Evolutionary conservation across 2,888 invertebrate genomes (phyloP).

Genomic region (Tubulanus polymorphus): DNA sequence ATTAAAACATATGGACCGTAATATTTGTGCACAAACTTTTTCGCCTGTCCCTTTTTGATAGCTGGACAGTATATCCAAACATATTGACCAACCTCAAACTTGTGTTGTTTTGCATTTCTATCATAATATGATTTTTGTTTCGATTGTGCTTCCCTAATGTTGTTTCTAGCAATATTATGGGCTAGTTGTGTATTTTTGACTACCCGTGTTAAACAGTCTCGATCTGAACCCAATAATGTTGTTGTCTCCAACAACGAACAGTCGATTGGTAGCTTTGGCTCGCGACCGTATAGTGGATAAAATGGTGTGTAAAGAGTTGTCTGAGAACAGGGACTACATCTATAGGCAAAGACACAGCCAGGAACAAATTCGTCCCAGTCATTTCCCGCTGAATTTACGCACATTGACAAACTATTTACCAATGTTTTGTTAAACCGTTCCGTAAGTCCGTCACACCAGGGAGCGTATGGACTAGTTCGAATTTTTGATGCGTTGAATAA

Average conservation of each 20-base stretch:
- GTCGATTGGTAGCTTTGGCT: not conserved
- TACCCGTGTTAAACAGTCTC: not conserved
- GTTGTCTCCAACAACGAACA: not conserved
- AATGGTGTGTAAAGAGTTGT: not conserved
- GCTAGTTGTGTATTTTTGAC: not conserved
- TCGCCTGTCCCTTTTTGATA: not conserved
- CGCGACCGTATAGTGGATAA: not conserved
- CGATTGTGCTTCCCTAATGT: not conserved
- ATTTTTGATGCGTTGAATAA: not conserved
- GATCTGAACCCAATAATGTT: not conserved
- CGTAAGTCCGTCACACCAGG: not conserved
- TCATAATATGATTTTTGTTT: not conserved
- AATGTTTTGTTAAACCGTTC: not conserved
- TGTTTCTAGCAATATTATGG: not conserved
- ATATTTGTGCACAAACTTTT: not conserved
- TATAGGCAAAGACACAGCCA: not conserved
- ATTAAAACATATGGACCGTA: not conserved
- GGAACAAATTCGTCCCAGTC: not conserved
- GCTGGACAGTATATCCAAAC: not conserved
- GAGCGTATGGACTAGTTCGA: not conserved
- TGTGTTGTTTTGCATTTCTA: not conserved
- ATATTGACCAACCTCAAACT: not conserved
- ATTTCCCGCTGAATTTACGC: not conserved
- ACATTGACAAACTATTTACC: not conserved
- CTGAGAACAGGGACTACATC: not conserved